Conservation (phyloP, 2,113 vertebrate species). For the Myrmecobius fasciatus region DNA sequence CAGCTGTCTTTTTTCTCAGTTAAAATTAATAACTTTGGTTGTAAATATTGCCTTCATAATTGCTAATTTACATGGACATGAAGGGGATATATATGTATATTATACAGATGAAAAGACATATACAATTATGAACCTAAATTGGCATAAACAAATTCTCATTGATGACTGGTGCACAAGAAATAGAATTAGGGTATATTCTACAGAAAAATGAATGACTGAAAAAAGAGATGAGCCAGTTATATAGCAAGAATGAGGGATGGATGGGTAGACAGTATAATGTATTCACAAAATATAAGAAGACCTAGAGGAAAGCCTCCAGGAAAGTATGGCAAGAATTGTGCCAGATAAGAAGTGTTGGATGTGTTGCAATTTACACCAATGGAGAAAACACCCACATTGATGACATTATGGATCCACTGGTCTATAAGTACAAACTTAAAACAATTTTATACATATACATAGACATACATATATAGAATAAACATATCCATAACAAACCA, state of each 20-base stretch:
- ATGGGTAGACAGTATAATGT: not conserved
- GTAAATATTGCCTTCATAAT: not conserved
- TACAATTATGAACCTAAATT: not conserved
- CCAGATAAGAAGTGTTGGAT: not conserved
- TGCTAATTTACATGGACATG: not conserved
- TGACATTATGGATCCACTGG: not conserved
- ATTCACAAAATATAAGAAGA: not conserved
- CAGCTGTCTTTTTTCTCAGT: not conserved
- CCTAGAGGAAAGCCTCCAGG: not conserved
- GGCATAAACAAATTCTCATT: not conserved
- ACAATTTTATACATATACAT: not conserved
- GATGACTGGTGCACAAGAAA: not conserved
- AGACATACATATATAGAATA: not conserved
- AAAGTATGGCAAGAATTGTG: not conserved
- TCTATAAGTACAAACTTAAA: not conserved
- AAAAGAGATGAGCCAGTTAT: not conserved
- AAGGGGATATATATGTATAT: not conserved
- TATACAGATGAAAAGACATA: not conserved
- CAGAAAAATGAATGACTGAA: conserved; percentile 29
- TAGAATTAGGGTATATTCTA: conserved; percentile 18
- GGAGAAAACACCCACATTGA: not conserved
- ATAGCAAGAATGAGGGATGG: not conserved
- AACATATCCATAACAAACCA: not conserved
- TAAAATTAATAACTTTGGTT: not conserved
- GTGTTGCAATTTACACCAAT: not conserved